Percentiles rank a stretch among this genome's conserved stretches.
Conservation (phyloP, 1,140 invertebrate species). For the Diprion similis region DNA sequence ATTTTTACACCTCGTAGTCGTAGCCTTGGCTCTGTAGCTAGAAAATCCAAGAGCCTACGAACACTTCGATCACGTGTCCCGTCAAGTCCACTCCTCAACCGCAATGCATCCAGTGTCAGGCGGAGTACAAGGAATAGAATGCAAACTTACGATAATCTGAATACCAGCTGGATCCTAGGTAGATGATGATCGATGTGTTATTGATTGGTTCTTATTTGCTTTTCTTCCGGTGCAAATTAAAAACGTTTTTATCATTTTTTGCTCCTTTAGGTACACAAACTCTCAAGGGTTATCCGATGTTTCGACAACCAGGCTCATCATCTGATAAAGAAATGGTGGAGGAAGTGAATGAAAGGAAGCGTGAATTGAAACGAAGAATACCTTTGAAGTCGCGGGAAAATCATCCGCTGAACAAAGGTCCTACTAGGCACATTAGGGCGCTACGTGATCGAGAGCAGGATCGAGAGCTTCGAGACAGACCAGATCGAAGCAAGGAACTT, state of each 20-base stretch:
- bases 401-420: slow-evolving; percentile 50
- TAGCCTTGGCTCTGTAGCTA: slow-evolving; percentile 37
- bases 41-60: slow-evolving; percentile 46
- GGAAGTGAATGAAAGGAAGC: slow-evolving; percentile 48
- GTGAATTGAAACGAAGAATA: slow-evolving; percentile 49
- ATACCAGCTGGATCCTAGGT: slow-evolving; percentile 66
- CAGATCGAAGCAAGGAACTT: slow-evolving; percentile 31
- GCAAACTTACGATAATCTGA: slow-evolving; percentile 63
- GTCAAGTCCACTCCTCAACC: slow-evolving; percentile 44
- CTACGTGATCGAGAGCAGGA: slow-evolving; percentile 38
- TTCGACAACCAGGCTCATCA: slow-evolving; percentile 57
- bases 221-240: neutral
- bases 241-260: slow-evolving; percentile 16
- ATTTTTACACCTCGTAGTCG: slow-evolving; percentile 49
- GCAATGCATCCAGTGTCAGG: slow-evolving; percentile 58
- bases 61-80: slow-evolving; percentile 51
- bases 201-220: neutral
- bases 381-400: slow-evolving; percentile 56
- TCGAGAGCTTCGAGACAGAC: slow-evolving; percentile 39
- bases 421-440: slow-evolving; percentile 46
- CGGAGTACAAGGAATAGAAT: slow-evolving; percentile 67
- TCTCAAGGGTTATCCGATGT: slow-evolving; percentile 61
- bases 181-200: slow-evolving; percentile 38
- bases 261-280: slow-evolving; percentile 55
- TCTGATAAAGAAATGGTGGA: slow-evolving; percentile 58